A percentile compares a stretch with the other conserved stretches of the same genome.
phyloP scores from a whole-genome alignment of 2,888 invertebrate species.

The Chelonus formosanus region DNA sequence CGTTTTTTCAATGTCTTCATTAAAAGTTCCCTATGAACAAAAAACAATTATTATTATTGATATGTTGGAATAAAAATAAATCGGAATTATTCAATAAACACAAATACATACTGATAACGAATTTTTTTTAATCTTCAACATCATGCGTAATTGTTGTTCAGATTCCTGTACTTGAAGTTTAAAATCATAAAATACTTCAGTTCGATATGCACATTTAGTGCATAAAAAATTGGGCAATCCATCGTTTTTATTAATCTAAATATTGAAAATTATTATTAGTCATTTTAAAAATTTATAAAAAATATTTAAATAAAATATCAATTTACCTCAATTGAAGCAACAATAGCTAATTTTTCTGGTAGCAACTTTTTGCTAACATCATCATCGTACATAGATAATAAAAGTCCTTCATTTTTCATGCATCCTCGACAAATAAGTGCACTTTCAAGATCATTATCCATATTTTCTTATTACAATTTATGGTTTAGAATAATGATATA shows the following conservation, averaged over 20 bases:
- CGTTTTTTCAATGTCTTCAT: no score
- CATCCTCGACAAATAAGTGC: conserved; percentile 60
- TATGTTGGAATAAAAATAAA: no score
- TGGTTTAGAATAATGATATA: no score
- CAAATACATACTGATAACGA: conserved; percentile 19
- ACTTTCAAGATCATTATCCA: conserved; percentile 48
- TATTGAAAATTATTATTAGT: background rate
- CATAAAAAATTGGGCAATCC: conserved; percentile 59
- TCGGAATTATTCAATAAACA: no score
- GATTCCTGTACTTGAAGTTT: conserved; percentile 56
- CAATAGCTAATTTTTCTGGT: conserved; percentile 55
- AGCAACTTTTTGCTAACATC: conserved; percentile 52
- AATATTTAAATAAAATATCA: conserved; percentile 6
- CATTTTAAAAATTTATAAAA: background rate
- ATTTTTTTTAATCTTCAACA: conserved; percentile 45
- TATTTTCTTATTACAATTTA: background rate
- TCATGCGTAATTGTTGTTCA: conserved; percentile 54
- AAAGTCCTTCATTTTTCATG: conserved; percentile 57
- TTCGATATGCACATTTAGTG: conserved; percentile 57
- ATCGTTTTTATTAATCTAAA: conserved; percentile 55
- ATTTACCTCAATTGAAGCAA: conserved; percentile 53
- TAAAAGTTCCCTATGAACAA: no score
- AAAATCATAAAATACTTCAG: conserved; percentile 56
- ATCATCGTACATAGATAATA: conserved; percentile 58
- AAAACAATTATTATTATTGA: no score